Evolutionary conservation across 2,113 vertebrate species (phyloP).

Genomic region (Oreochromis niloticus): DNA sequence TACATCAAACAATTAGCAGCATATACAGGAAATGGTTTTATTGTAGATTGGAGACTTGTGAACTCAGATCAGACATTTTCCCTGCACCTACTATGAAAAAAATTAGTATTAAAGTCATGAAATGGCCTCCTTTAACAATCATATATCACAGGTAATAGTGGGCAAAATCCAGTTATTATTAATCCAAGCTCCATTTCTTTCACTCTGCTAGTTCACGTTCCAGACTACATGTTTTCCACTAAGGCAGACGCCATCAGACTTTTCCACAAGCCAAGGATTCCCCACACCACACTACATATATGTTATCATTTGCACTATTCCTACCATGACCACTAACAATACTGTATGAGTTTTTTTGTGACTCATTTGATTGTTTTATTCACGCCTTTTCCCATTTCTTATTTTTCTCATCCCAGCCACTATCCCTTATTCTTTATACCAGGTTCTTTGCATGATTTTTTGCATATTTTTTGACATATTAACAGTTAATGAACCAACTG

Average conservation of each 20-base stretch:
- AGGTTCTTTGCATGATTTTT: not conserved
- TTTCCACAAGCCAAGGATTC: not conserved
- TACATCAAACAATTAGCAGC: not conserved
- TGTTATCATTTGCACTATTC: not conserved
- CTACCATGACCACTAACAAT: not conserved
- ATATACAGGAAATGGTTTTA: not conserved
- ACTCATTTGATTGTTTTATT: not conserved
- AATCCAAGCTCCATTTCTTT: not conserved
- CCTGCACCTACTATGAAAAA: not conserved
- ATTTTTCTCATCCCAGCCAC: not conserved
- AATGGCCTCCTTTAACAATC: not conserved
- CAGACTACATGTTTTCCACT: not conserved
- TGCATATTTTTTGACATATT: not conserved
- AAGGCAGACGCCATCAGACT: not conserved
- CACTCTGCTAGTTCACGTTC: not conserved
- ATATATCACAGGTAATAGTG: not conserved
- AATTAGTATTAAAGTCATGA: not conserved
- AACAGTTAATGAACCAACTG: not conserved
- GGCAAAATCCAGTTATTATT: not conserved
- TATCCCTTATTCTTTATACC: not conserved
- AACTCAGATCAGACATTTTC: not conserved
- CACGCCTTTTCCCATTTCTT: not conserved
- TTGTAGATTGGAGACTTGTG: not conserved
- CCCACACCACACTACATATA: not conserved
- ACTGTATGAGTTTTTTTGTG: fast-evolving